Percentiles rank a stretch among this genome's conserved stretches.
Conservation (phyloP, 2,113 vertebrate genomes). For the Ailurus styani region DNA sequence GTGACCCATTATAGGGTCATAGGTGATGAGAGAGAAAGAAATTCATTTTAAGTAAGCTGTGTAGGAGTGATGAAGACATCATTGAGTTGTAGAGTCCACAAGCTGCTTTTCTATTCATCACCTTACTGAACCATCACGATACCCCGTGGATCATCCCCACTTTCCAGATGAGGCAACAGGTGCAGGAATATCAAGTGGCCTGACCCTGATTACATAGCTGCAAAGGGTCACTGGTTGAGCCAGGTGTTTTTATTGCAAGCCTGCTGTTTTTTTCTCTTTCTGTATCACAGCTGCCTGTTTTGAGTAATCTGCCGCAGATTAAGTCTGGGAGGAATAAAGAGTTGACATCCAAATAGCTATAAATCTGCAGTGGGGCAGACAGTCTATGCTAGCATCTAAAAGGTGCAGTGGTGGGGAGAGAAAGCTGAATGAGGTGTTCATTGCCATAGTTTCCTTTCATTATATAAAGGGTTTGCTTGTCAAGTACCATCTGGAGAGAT, state of each 20-base stretch:
- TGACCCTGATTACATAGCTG: too few species aligned
- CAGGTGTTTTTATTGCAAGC: neutral
- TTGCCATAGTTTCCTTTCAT: neutral
- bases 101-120: neutral
- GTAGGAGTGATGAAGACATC: too few species aligned
- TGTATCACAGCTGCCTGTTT: neutral
- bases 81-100: neutral
- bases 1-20: neutral
- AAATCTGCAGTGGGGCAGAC: neutral
- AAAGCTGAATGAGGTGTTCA: neutral
- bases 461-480: neutral
- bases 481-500: constrained; percentile 38
- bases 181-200: neutral
- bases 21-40: neutral
- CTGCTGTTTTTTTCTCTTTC: neutral
- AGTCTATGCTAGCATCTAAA: neutral
- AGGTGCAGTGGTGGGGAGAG: neutral
- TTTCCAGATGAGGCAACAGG: neutral
- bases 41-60: neutral
- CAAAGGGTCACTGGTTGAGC: neutral
- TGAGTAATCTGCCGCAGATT: neutral
- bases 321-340: neutral
- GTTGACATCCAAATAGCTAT: neutral
- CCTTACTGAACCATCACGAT: neutral
- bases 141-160: neutral